These are phyloP conservation scores for Hoplias malabaricus DNA, from an alignment of 2,113 vertebrate genomes.

Conservation along the genomic window DNA sequence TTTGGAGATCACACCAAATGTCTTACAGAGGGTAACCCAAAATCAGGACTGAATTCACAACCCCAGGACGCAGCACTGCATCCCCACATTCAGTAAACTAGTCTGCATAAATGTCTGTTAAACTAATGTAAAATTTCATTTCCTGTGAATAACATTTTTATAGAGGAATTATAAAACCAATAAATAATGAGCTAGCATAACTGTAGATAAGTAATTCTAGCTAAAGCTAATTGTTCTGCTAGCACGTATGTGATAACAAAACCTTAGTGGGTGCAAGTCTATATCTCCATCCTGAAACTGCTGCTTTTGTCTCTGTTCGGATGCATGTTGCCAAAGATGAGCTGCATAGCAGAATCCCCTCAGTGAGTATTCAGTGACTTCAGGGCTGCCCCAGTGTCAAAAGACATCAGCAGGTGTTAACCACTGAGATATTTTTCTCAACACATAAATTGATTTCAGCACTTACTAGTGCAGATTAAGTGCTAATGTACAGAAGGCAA, in stretches of 20 bases:
- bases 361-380: not conserved
- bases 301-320: not conserved
- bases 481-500: not conserved
- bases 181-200: no score
- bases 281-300: not conserved
- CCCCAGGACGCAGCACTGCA: no score
- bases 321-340: not conserved
- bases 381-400: not conserved
- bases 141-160: no score
- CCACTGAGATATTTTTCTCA: not conserved
- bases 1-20: no score
- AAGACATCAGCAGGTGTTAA: constrained; percentile 24
- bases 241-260: not conserved
- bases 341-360: not conserved
- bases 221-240: not conserved
- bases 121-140: no score
- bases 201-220: no score
- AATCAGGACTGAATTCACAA: no score
- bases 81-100: no score
- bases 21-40: no score
- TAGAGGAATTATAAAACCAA: no score
- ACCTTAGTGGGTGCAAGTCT: not conserved
- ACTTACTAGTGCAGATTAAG: not conserved
- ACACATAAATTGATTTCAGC: not conserved
- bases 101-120: no score